phyloP scores from a whole-genome alignment of 2,888 invertebrate species.

The Scotopteryx bipunctaria region DNA sequence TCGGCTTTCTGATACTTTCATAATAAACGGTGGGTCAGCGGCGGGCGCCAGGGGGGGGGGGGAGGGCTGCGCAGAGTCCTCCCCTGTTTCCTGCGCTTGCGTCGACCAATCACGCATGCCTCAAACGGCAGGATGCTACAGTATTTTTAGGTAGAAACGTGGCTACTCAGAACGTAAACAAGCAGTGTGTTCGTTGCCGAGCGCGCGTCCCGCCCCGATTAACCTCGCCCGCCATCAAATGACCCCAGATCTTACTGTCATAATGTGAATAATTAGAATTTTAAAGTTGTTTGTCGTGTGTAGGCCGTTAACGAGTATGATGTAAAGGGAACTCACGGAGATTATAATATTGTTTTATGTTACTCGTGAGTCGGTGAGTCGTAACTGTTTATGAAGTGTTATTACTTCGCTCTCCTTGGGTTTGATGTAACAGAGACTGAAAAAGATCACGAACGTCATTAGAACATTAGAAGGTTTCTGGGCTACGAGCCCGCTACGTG shows the following conservation, averaged over 20 bases:
- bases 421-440: conserved; percentile 13
- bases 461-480: not conserved
- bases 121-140: conserved; percentile 81
- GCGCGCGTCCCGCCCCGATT: conserved; percentile 53
- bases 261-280: conserved; percentile 58
- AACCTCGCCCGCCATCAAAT: conserved; percentile 46
- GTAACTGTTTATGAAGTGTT: conserved; percentile 30
- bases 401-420: conserved; percentile 15
- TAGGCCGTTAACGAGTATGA: conserved; percentile 52
- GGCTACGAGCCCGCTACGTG: not conserved
- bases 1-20: conserved; percentile 73
- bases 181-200: conserved; percentile 60
- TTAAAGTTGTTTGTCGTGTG: conserved; percentile 54
- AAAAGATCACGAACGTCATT: conserved; percentile 8
- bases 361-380: conserved; percentile 25
- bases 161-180: conserved; percentile 81
- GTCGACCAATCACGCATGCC: conserved; percentile 75
- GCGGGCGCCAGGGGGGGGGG: conserved; percentile 43
- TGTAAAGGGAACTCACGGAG: conserved; percentile 40
- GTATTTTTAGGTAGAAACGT: conserved; percentile 81
- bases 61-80: conserved; percentile 62
- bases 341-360: conserved; percentile 32
- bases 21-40: conserved; percentile 53
- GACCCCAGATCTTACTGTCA: conserved; percentile 49
- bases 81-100: conserved; percentile 70